Conservation (phyloP, 2,113 vertebrate species). For the Leuciscus idus region DNA sequence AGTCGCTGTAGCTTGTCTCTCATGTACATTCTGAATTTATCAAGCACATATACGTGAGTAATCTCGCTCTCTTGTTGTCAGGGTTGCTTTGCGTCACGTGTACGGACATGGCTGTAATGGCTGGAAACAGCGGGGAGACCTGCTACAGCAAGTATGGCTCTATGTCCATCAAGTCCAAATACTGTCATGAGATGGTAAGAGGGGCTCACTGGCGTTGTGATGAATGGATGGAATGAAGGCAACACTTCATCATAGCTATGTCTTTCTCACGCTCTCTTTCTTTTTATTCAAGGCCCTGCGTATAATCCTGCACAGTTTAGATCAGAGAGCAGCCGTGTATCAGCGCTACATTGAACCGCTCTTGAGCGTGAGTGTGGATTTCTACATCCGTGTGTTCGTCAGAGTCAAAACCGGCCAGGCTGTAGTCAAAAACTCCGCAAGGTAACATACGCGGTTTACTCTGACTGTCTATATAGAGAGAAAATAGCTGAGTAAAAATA, state of each 20-base stretch:
- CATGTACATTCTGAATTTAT: background rate
- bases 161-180: constrained; percentile 87
- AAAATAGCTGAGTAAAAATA: background rate
- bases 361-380: constrained; percentile 89
- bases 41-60: background rate
- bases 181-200: constrained; percentile 94
- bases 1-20: background rate
- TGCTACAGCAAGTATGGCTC: constrained; percentile 94
- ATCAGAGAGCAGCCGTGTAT: constrained; percentile 86
- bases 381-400: constrained; percentile 91
- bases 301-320: constrained; percentile 89
- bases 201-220: background rate
- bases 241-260: background rate
- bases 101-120: constrained; percentile 93
- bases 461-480: background rate
- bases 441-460: constrained; percentile 68
- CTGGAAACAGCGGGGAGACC: constrained; percentile 88
- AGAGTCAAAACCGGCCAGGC: constrained; percentile 86
- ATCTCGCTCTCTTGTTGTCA: constrained; percentile 56
- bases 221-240: background rate
- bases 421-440: constrained; percentile 88
- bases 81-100: constrained; percentile 91
- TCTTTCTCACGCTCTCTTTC: background rate
- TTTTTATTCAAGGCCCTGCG: constrained; percentile 79
- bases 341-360: constrained; percentile 89